A percentile compares a stretch with the other conserved stretches of the same genome.
These are phyloP conservation scores for Seriola quinqueradiata DNA, from an alignment of 2,113 vertebrate species.

Conservation along the genomic window DNA sequence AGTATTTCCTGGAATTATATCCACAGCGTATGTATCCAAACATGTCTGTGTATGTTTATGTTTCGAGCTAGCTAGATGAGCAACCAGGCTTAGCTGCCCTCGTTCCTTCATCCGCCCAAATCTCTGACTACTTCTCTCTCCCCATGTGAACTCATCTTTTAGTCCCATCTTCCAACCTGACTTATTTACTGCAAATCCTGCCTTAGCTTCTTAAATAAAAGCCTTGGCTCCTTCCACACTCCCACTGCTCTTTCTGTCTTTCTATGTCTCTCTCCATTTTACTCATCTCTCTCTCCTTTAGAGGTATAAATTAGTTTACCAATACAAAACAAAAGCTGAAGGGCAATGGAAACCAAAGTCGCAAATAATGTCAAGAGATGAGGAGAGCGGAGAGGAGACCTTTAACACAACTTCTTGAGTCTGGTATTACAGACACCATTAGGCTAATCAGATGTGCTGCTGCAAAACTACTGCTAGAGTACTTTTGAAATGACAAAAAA, in stretches of 20 bases:
- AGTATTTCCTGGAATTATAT: conserved; percentile 31
- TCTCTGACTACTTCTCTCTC: conserved; percentile 50
- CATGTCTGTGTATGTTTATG: conserved; percentile 22
- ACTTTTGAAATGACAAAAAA: conserved; percentile 22
- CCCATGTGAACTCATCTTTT: conserved; percentile 57
- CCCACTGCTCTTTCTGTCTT: neutral
- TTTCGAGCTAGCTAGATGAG: conserved; percentile 56
- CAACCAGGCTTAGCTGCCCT: conserved; percentile 62
- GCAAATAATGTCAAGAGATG: neutral
- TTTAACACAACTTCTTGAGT: neutral
- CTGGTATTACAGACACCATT: neutral
- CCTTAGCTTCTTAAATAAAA: conserved; percentile 53
- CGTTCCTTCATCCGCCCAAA: conserved; percentile 72
- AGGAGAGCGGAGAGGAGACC: neutral
- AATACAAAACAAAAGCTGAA: neutral
- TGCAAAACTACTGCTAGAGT: neutral
- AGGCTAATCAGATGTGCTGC: neutral
- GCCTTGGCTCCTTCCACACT: conserved; percentile 21
- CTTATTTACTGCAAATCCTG: conserved; percentile 68
- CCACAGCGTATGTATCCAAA: neutral
- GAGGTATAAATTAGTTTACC: neutral
- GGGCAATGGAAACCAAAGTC: neutral
- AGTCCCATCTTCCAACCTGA: conserved; percentile 63
- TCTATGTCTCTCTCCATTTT: neutral
- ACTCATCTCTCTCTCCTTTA: neutral